Conservation (phyloP, 2,113 vertebrate species). For the Speoplatyrhinus poulsoni region DNA sequence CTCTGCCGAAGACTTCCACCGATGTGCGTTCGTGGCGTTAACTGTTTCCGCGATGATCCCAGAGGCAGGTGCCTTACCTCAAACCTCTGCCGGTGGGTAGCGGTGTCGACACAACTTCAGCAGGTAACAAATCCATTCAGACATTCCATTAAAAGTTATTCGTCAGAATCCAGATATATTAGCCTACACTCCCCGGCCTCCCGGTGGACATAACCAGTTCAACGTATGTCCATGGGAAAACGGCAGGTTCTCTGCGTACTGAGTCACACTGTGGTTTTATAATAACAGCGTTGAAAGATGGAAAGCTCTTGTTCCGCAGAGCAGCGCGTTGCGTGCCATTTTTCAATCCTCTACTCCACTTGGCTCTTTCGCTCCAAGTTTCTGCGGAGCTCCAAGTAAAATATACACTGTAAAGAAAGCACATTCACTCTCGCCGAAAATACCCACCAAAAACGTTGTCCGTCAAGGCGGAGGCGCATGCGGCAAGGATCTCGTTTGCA, state of each 20-base stretch:
- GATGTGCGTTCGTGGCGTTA: constrained; percentile 39
- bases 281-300: constrained; percentile 21
- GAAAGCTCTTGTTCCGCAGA: constrained; percentile 39
- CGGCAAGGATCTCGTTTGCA: too few relatives aligned
- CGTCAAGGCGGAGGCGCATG: too few relatives aligned
- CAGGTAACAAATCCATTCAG: constrained; percentile 53
- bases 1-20: not conserved
- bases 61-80: constrained; percentile 61
- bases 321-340: constrained; percentile 43
- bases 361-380: constrained; percentile 62
- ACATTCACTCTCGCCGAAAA: not conserved
- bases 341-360: constrained; percentile 45
- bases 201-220: not conserved
- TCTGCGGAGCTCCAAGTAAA: constrained; percentile 31
- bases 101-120: constrained; percentile 56
- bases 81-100: constrained; percentile 54
- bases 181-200: constrained; percentile 14
- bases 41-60: constrained; percentile 51
- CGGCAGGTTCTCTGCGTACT: too few relatives aligned
- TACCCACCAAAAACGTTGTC: not conserved
- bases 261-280: constrained; percentile 8
- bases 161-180: constrained; percentile 36
- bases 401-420: too few relatives aligned
- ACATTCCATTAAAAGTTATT: constrained; percentile 51
- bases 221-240: too few relatives aligned